phyloP scores from a whole-genome alignment of 2,113 vertebrate species.

The Neopipo cinnamomea region DNA sequence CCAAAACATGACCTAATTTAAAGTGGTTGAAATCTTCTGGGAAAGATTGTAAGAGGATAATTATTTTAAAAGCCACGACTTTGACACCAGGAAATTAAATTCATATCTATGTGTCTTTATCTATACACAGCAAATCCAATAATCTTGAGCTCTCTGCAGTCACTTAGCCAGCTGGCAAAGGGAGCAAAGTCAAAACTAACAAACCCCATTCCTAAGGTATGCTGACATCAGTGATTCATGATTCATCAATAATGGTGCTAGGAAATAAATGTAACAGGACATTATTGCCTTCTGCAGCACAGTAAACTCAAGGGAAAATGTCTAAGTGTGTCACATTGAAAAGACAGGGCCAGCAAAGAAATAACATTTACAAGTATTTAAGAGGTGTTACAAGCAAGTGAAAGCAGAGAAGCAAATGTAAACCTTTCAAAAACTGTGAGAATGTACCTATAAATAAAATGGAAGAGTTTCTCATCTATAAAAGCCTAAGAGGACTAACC shows the following conservation, averaged over 20 bases:
- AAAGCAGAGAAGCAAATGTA: conserved; percentile 4
- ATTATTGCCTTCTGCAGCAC: conserved; percentile 47
- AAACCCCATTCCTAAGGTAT: conserved; percentile 47
- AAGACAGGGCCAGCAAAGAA: conserved; percentile 8
- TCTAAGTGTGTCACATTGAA: conserved; percentile 7
- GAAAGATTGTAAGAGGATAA: conserved; percentile 57
- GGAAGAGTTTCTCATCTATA: neutral
- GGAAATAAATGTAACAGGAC: conserved; percentile 49
- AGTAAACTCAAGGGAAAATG: conserved; percentile 30
- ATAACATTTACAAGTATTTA: conserved; percentile 47
- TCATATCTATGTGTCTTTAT: conserved; percentile 67
- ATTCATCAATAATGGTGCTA: conserved; percentile 56
- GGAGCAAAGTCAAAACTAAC: conserved; percentile 53
- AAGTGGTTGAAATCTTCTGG: conserved; percentile 44
- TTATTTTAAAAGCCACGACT: conserved; percentile 64
- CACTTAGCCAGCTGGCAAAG: conserved; percentile 64
- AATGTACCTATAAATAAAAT: conserved; percentile 13
- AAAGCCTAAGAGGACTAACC: neutral
- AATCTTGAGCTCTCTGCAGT: conserved; percentile 54
- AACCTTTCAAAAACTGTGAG: neutral
- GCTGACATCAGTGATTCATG: conserved; percentile 57
- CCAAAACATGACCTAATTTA: conserved; percentile 63
- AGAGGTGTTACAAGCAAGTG: neutral
- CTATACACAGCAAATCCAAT: conserved; percentile 64
- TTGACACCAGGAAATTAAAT: conserved; percentile 71